Conservation (phyloP, 2,888 invertebrate species). For the Ganaspis brasiliensis region DNA sequence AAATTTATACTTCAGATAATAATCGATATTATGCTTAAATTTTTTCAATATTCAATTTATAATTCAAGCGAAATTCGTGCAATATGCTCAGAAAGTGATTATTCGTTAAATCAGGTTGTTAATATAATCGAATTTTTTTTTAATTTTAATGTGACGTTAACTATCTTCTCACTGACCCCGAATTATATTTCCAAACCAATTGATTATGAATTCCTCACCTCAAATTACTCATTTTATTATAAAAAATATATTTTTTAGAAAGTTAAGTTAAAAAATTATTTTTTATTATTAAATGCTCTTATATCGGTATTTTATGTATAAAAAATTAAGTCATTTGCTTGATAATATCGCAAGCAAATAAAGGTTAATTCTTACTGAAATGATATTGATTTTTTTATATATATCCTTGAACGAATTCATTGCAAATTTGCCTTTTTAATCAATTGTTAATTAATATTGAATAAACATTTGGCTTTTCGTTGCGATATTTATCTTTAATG, state of each 20-base stretch:
- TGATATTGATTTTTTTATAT: not conserved
- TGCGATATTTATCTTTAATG: too few relatives aligned
- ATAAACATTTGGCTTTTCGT: too few relatives aligned
- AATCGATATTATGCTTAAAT: not conserved
- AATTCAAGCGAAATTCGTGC: not conserved
- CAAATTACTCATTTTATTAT: not conserved
- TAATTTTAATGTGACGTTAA: not conserved
- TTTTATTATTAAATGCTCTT: too few relatives aligned
- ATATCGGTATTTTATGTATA: too few relatives aligned
- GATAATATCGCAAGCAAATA: not conserved
- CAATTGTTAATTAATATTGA: too few relatives aligned
- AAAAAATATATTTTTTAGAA: too few relatives aligned
- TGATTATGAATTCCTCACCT: not conserved
- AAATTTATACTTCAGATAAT: conserved; percentile 10
- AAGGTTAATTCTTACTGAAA: not conserved
- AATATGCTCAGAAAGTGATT: not conserved
- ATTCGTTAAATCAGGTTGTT: not conserved
- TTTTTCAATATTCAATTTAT: not conserved
- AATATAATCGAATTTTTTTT: not conserved
- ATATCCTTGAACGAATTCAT: too few relatives aligned
- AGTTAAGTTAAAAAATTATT: too few relatives aligned
- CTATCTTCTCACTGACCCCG: conserved; percentile 7
- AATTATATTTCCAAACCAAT: conserved; percentile 1
- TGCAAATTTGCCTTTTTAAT: too few relatives aligned
- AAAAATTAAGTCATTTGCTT: not conserved